These are phyloP conservation scores for Calcarius lapponicus DNA, from an alignment of 2,797 vertebrate genomes.

Conservation along the genomic window DNA sequence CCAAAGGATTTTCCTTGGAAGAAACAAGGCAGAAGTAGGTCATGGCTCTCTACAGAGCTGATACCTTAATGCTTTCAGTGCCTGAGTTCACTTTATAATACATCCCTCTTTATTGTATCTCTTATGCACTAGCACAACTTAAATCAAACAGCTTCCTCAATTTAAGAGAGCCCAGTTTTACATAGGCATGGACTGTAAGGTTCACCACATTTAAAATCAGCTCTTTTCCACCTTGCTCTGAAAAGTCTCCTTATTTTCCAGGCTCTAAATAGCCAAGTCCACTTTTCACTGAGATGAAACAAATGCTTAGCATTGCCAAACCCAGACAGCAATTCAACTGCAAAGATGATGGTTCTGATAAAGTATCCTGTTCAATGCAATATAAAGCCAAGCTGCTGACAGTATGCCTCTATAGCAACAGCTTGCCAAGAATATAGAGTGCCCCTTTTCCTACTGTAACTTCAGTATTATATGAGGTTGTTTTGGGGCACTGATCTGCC, in stretches of 20 bases:
- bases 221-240: neutral
- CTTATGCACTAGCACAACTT: neutral
- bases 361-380: neutral
- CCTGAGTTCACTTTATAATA: neutral
- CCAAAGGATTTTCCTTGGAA: constrained; percentile 1
- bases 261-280: neutral
- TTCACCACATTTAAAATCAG: neutral
- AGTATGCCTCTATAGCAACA: neutral
- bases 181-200: neutral
- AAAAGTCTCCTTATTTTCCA: neutral
- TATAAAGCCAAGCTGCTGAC: neutral
- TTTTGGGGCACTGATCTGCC: neutral
- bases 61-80: neutral
- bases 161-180: neutral
- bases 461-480: neutral
- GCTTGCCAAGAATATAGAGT: neutral
- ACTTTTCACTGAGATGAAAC: neutral
- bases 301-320: neutral
- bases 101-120: neutral
- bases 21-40: constrained; percentile 39
- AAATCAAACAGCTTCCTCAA: neutral
- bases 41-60: neutral
- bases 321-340: neutral
- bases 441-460: neutral
- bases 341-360: neutral